These are phyloP conservation scores for Apaloderma vittatum DNA, from an alignment of 2,113 vertebrate species.

Conservation along the genomic window DNA sequence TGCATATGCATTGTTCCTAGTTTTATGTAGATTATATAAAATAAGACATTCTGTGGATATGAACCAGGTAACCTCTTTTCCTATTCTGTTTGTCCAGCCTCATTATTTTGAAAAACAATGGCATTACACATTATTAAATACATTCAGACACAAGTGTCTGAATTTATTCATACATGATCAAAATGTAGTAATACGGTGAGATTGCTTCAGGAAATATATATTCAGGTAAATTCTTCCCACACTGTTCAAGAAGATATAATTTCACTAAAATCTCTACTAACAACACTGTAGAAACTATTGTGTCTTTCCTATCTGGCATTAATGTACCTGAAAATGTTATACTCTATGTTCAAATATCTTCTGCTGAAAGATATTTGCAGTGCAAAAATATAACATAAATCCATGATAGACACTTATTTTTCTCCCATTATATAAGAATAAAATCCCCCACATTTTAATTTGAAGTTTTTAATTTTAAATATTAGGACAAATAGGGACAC, in stretches of 20 bases:
- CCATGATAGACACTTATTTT: neutral
- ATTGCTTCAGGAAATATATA: neutral
- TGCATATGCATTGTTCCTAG: neutral
- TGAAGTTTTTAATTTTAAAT: neutral
- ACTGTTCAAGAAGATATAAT: neutral
- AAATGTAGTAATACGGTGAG: neutral
- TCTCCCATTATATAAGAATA: neutral
- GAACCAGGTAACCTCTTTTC: neutral
- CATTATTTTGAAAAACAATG: neutral
- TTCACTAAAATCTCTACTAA: neutral
- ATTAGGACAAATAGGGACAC: neutral
- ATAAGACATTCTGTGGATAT: neutral
- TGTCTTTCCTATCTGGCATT: conserved; percentile 28
- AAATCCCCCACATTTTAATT: neutral
- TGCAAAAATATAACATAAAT: neutral
- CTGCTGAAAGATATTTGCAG: neutral
- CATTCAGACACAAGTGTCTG: neutral
- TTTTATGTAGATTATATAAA: neutral
- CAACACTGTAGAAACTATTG: conserved; percentile 16
- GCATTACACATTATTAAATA: neutral
- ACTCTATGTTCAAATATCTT: neutral
- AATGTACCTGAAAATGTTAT: conserved; percentile 38
- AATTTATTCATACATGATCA: neutral
- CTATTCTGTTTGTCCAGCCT: neutral
- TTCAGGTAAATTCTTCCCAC: neutral